A percentile compares a stretch with the other conserved stretches of the same genome.
Evolutionary conservation across 2,797 vertebrate species (phyloP).

Genomic region (Peromyscus eremicus): DNA sequence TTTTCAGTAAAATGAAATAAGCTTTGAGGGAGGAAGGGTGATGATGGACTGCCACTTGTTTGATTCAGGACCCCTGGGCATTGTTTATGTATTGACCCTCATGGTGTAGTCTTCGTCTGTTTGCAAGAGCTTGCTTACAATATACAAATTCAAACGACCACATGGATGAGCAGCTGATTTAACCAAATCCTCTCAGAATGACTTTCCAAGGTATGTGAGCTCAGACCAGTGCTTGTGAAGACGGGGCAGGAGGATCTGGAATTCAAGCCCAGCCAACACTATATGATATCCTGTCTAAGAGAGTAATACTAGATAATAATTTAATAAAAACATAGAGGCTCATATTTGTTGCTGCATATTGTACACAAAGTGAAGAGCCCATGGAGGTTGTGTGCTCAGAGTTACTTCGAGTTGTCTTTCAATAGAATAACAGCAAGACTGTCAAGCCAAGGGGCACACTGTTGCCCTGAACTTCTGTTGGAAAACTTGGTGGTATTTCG

Average conservation of each 20-base stretch:
- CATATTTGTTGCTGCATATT: background rate
- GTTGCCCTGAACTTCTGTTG: background rate
- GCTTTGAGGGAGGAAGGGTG: background rate
- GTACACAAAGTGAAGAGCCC: background rate
- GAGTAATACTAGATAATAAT: background rate
- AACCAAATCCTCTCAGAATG: constrained; percentile 31
- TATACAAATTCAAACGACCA: background rate
- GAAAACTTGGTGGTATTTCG: background rate
- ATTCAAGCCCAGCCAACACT: background rate
- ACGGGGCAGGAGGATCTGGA: no score
- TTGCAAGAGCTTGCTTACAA: background rate
- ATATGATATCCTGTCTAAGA: background rate
- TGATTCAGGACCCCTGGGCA: background rate
- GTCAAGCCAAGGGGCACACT: background rate
- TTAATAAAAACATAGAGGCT: background rate
- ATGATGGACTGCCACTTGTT: background rate
- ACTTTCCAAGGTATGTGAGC: background rate
- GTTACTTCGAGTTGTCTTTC: constrained; percentile 23
- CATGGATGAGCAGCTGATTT: background rate
- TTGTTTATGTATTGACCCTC: background rate
- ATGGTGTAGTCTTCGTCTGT: background rate
- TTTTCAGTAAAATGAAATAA: constrained; percentile 15
- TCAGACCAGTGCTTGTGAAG: background rate
- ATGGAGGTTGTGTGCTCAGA: background rate
- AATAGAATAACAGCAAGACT: background rate